Base-by-base conservation (phyloP, 2,797 vertebrate genomes). In the Megalops cyprinoides region DNA sequence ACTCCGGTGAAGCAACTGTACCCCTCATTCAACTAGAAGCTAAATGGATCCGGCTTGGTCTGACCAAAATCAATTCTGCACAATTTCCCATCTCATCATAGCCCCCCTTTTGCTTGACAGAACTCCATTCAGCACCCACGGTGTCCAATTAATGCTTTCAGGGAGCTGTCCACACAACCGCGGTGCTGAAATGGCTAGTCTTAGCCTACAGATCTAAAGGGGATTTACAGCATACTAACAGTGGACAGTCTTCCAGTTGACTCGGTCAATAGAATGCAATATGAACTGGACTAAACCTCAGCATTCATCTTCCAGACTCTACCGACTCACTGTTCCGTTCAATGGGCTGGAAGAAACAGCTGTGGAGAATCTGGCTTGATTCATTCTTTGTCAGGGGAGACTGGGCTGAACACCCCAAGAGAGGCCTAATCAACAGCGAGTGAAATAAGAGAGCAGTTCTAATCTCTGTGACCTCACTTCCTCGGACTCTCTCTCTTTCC, bases 271-370 rank as follows among this genome's bases (percentile, higher is more conserved):
- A 53, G 60, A 55, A 77, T 74, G 53, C 78, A 82, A 67, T 60
- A 49, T 65, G 51, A 60, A 78, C 71, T 82, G 81, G 74, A 77
- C 79, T 74, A 83, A 88, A 88, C 67, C 85, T 82, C 67, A 79
- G 83, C 82, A 85, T 85, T 82, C 51, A 76, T 87, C 83, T 86
- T 84, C 83, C 83, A 85, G 78, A 82, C 76, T 81, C 83, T 82
- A 85, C 69, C 71, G 77, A 78, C 60, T 84, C 60, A 83, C 79
- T 67, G 28, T 60, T 69, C 82, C 76, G 74, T 79, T 25, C 73
- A 3, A 23, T 75, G 14, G 28, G 31, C 76, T 48, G 79, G 82
- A 74, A 73, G 6, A 6, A 46, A 37, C 28, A 42, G 74, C 34
- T 12, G 37, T 20, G 39, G 20, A 28, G 80, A 42, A 25, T 80